Percentiles rank a stretch among this genome's conserved stretches.
These are phyloP conservation scores for Perca schrenkii DNA, from an alignment of 2,113 vertebrate species.

Conservation along the genomic window DNA sequence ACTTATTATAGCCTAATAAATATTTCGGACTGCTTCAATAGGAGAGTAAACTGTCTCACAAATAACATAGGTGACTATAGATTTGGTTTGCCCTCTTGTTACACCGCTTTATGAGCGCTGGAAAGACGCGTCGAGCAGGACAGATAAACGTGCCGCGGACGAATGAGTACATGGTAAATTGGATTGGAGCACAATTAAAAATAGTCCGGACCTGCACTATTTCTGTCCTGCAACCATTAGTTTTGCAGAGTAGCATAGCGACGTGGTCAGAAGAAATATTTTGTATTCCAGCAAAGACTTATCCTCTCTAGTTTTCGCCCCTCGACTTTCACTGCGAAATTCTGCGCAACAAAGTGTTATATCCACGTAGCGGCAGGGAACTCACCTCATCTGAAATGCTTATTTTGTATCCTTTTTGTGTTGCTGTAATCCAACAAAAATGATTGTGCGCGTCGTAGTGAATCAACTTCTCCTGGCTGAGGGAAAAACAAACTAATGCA, in stretches of 20 bases:
- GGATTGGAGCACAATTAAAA: slow-evolving; percentile 53
- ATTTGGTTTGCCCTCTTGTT: background rate
- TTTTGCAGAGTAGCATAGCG: slow-evolving; percentile 63
- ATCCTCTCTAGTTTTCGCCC: slow-evolving; percentile 44
- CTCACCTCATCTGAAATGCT: slow-evolving; percentile 84
- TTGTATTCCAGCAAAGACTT: slow-evolving; percentile 59
- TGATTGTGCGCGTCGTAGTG: slow-evolving; percentile 63
- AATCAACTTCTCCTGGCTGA: slow-evolving; percentile 76
- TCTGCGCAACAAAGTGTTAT: slow-evolving; percentile 50
- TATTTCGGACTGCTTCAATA: background rate
- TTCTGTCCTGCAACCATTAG: slow-evolving; percentile 63
- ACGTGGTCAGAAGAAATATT: slow-evolving; percentile 50
- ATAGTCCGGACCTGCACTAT: slow-evolving; percentile 67
- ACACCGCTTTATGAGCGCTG: background rate
- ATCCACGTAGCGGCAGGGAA: slow-evolving; percentile 59
- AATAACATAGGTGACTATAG: slow-evolving; percentile 23
- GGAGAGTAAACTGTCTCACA: slow-evolving; percentile 2
- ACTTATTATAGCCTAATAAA: background rate
- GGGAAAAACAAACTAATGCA: slow-evolving; percentile 89
- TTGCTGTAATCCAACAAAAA: slow-evolving; percentile 66
- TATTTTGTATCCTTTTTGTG: slow-evolving; percentile 67
- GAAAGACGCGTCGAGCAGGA: slow-evolving; percentile 12
- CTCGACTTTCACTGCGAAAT: slow-evolving; percentile 59
- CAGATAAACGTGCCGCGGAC: background rate
- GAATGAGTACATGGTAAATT: slow-evolving; percentile 42